These are phyloP conservation scores for Dicrostonyx torquatus DNA, from an alignment of 2,797 vertebrate genomes.

Conservation along the genomic window DNA sequence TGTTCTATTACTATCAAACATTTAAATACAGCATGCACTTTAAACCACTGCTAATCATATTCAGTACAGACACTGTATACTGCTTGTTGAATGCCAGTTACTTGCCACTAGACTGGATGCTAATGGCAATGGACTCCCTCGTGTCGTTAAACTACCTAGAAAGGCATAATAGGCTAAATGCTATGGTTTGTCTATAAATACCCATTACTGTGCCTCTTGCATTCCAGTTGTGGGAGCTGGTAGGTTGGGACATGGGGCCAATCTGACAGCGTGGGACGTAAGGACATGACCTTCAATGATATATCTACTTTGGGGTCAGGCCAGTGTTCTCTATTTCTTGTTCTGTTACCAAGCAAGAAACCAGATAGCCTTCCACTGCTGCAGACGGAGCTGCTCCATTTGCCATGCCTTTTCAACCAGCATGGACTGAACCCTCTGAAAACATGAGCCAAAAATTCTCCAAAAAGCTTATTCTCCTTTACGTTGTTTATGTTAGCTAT, in stretches of 20 bases:
- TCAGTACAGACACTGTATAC: not conserved
- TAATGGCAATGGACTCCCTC: not conserved
- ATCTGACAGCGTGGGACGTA: not conserved
- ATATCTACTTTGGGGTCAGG: not conserved
- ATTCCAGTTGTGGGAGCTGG: not conserved
- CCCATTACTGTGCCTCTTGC: not conserved
- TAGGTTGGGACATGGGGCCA: not conserved
- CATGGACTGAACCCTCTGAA: not conserved
- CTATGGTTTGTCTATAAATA: not conserved
- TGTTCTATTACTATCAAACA: not conserved
- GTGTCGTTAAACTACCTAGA: not conserved
- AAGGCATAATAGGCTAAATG: not conserved
- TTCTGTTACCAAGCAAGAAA: not conserved
- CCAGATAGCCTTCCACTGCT: not conserved
- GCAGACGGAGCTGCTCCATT: not conserved
- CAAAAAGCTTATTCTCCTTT: not conserved
- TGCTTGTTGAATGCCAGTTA: not conserved
- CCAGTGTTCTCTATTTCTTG: not conserved
- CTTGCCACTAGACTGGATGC: not conserved
- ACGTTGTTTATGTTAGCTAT: not conserved
- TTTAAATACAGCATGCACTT: constrained; percentile 6
- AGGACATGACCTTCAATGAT: not conserved
- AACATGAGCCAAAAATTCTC: not conserved
- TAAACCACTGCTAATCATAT: not conserved
- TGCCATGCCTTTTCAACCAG: not conserved